These are phyloP conservation scores for Ptyas mucosa DNA, from an alignment of 2,113 vertebrate genomes.

Conservation along the genomic window DNA sequence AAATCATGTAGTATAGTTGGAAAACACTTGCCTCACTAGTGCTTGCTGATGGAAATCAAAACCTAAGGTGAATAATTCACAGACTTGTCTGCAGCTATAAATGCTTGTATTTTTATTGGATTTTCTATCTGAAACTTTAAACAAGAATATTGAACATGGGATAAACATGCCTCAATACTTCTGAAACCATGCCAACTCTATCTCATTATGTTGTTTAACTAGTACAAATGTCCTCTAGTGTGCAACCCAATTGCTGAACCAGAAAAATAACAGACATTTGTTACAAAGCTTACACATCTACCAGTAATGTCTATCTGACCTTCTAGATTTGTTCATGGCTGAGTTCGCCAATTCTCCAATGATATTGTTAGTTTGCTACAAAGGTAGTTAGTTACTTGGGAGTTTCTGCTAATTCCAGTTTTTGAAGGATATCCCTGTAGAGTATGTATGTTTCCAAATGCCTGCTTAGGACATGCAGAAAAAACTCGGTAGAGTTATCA, in stretches of 20 bases:
- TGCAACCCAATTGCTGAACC: background rate
- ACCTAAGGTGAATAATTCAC: background rate
- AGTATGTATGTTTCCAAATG: background rate
- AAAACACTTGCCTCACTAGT: background rate
- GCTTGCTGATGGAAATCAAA: background rate
- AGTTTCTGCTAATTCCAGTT: background rate
- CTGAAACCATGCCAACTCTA: background rate
- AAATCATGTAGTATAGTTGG: background rate
- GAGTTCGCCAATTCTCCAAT: background rate
- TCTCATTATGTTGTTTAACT: background rate
- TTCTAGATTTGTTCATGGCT: background rate
- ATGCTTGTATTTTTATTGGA: background rate
- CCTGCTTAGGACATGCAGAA: background rate
- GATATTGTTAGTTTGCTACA: background rate
- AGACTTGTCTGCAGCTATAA: background rate
- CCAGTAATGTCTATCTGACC: background rate
- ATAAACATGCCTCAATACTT: background rate
- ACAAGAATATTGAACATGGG: background rate
- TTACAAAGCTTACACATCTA: background rate
- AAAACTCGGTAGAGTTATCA: background rate
- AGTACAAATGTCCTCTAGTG: background rate
- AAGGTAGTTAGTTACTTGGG: background rate
- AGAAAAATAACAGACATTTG: background rate
- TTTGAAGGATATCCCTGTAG: background rate
- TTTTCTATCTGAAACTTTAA: background rate